Base-by-base conservation (phyloP, 1,140 invertebrate species). In the Geopemphigus sp. region DNA sequence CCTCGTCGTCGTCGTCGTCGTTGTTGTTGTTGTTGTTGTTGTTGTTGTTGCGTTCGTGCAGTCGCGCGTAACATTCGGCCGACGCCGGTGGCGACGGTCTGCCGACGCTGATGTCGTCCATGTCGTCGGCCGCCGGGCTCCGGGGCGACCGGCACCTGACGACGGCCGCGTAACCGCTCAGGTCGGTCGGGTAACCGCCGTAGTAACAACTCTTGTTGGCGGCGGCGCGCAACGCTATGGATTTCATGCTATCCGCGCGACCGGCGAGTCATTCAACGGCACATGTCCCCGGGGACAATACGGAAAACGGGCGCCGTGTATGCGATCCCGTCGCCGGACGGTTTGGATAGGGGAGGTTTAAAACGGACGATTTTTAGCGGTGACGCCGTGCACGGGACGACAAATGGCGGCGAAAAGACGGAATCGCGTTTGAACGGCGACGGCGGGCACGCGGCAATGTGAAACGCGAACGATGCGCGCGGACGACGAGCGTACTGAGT, bases 41-140 rank as follows among this genome's bases (percentile, higher is more conserved):
- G n/a, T n/a, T n/a, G n/a, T n/a, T n/a, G 57, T 53, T 17, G 81
- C 76, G 11, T 5, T 82, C 84, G 80, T 84, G 83, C 84, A 89
- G 80, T 2, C 91, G 91, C 81, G 90, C 91, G 29, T 91, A 91
- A 82, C 91, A 92, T 2, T 91, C 91, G 10, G 81, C 57, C 29
- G 57, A 83, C 68, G 88, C 88, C 84, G 89, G 81, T 1, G 91
- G 91, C 82, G 90, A 91, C 26, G 91, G 91, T 82, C 91, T 91
- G 4, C 91, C 91, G 6, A 92, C 91, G 83, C 90, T 91, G 81
- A 92, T 92, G 85, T 92, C 91, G 82, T 88, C 90, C 29, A 56
- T 63, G 59, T 80, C 78, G 78, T 82, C 81, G 22, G 61, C 47
- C 22, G 80, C 68, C 17, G 64, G 78, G 19, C 74, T 76, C 5